A percentile compares a stretch with the other conserved stretches of the same genome.
phyloP scores from a whole-genome alignment of 2,888 invertebrate species.

The Melanchra persicariae region DNA sequence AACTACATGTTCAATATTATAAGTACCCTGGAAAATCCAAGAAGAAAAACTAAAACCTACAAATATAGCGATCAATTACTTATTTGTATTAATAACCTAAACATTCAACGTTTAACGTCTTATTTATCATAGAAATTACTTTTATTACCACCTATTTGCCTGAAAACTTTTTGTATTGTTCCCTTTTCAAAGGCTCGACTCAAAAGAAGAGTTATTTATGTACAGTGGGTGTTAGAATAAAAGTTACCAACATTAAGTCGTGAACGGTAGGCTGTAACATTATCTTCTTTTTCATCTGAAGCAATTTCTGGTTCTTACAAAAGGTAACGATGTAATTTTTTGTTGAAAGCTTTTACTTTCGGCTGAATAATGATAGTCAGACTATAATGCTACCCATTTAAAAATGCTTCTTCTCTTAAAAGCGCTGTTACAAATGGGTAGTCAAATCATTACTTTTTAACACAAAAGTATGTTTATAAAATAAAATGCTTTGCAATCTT shows the following conservation, averaged over 20 bases:
- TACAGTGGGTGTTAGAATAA: conserved; percentile 47
- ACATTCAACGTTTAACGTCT: conserved; percentile 17
- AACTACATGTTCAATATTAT: too few relatives aligned
- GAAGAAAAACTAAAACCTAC: not conserved
- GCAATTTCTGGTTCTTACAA: conserved; percentile 33
- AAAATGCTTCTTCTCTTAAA: not conserved
- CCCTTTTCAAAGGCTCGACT: conserved; percentile 22
- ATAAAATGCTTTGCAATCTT: too few relatives aligned
- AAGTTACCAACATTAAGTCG: conserved; percentile 34
- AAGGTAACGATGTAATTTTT: conserved; percentile 14
- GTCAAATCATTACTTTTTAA: too few relatives aligned
- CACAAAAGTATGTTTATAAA: too few relatives aligned
- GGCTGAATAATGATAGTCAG: not conserved
- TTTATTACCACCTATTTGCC: conserved; percentile 6
- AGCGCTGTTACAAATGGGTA: too few relatives aligned
- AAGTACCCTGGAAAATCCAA: too few relatives aligned
- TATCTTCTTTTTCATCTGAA: conserved; percentile 16
- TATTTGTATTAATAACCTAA: conserved; percentile 3
- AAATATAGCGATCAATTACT: conserved; percentile 39
- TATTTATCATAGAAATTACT: conserved; percentile 37
- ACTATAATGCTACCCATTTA: not conserved
- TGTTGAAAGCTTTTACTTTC: not conserved
- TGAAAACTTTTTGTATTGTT: conserved; percentile 37
- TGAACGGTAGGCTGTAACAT: conserved; percentile 12
- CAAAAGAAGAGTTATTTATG: conserved; percentile 59